Base-by-base conservation (phyloP, 2,113 vertebrate species). In the Romanogobio albipinnatus region DNA sequence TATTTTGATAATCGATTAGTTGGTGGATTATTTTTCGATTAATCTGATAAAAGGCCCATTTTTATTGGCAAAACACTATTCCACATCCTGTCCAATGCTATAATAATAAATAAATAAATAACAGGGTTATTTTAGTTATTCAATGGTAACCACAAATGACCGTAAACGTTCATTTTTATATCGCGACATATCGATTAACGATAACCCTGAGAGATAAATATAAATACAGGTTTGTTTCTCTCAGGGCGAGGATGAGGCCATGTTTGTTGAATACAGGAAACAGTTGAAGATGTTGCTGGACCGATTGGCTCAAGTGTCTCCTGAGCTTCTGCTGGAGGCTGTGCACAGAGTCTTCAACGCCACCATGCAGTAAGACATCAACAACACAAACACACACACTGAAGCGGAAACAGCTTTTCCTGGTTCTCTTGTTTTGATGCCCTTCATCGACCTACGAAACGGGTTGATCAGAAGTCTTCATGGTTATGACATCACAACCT, bases 191-290 rank as follows among this genome's bases (percentile, higher is more conserved):
- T 29, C 29, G 29, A 29, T 29, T 29, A 29, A 29, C 29, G 29
- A 29, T 29, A 29, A 29, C 29, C 29, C 29, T 29, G 29, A 29
- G 29, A 29, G 1, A 29, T 33, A 33, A 33, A 33, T 33, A 56
- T 22, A 56, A 22, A 56, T 56, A 3, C 7, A 56, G 53, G 2
- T 56, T 5, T 76, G 11, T 53, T 47, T 70, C 5, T 62, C 2
- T 43, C 86, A 99, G 98, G 98, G 98, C 29, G 98, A 99, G 93
- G 98, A 99, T 84, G 98, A 99, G 93, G 98, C 98, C 9, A 99
- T 99, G 98, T 99, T 99, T 88, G 97, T 99, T 88, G 98, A 99
- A 89, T 99, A 99, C 91, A 96, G 98, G 90, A 99, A 99, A 90
- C 98, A 99, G 89, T 89, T 99, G 91, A 99, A 99, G 92, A 93